Percentiles rank a stretch among this genome's conserved stretches.
Evolutionary conservation across 2,113 vertebrate species (phyloP).

Genomic region (Calypte anna): DNA sequence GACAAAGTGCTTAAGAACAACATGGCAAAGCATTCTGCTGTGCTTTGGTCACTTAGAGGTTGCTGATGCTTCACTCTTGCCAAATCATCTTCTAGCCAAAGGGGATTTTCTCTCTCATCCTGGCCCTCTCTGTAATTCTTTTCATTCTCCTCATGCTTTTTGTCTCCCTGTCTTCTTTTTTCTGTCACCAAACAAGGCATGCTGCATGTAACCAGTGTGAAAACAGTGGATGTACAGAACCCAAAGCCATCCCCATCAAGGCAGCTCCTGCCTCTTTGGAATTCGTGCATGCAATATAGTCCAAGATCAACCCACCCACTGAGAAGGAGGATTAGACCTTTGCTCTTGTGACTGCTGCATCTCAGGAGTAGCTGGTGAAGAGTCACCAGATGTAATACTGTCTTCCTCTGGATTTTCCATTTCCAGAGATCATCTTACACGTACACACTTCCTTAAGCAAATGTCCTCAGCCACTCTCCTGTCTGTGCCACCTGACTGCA

Average conservation of each 20-base stretch:
- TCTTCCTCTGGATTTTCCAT: background rate
- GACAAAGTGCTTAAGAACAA: background rate
- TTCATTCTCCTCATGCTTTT: background rate
- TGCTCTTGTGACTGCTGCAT: background rate
- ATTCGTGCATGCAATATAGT: background rate
- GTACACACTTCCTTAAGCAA: background rate
- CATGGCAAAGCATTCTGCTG: background rate
- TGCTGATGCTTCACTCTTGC: background rate
- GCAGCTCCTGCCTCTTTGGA: background rate
- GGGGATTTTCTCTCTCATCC: background rate
- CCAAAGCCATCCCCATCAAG: background rate
- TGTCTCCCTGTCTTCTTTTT: background rate
- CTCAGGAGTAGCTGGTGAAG: background rate
- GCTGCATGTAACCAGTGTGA: background rate
- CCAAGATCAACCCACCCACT: background rate
- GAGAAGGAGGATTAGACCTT: background rate
- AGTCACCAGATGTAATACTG: background rate
- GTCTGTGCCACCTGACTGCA: background rate
- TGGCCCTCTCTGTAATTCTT: background rate
- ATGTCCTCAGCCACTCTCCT: background rate
- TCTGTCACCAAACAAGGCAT: background rate
- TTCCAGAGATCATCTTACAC: background rate
- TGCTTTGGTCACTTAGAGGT: background rate
- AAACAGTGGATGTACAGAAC: background rate
- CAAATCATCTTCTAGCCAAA: background rate